Evolutionary conservation across 2,113 vertebrate genomes (phyloP).

Genomic region (Terrapene triunguis): DNA sequence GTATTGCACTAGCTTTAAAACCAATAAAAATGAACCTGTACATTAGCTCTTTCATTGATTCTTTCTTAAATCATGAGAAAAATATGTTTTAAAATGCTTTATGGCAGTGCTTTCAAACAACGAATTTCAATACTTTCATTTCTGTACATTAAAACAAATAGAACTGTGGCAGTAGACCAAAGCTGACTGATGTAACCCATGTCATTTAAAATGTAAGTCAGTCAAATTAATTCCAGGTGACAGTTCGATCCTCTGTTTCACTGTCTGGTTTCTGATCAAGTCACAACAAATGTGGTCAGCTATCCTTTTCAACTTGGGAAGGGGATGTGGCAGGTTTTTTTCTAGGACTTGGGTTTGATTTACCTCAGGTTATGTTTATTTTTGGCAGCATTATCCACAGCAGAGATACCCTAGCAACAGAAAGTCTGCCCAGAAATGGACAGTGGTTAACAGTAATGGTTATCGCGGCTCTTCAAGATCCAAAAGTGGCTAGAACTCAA

Average conservation of each 20-base stretch:
- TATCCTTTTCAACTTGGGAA: neutral
- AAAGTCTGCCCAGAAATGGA: neutral
- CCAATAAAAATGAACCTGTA: neutral
- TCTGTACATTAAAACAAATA: slow-evolving; percentile 12
- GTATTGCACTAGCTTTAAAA: neutral
- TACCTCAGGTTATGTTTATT: neutral
- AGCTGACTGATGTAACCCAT: accelerated
- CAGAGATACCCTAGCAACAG: neutral
- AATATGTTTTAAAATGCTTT: neutral
- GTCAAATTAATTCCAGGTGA: slow-evolving; percentile 12
- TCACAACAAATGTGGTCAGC: neutral
- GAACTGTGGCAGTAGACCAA: slow-evolving; percentile 11
- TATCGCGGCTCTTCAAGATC: neutral
- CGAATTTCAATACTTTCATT: slow-evolving; percentile 4
- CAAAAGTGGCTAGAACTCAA: neutral
- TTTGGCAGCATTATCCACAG: neutral
- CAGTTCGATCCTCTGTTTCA: neutral
- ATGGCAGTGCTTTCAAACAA: neutral
- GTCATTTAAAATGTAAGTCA: slow-evolving; percentile 33
- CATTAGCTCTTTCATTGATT: neutral
- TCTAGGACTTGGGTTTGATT: neutral
- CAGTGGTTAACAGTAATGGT: neutral
- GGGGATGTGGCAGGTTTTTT: neutral
- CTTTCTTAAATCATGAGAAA: slow-evolving; percentile 13
- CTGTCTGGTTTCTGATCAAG: neutral